Percentiles rank a stretch among this genome's conserved stretches.
phyloP scores from a whole-genome alignment of 2,888 invertebrate genomes.

The Drepanosiphum platanoidis region DNA sequence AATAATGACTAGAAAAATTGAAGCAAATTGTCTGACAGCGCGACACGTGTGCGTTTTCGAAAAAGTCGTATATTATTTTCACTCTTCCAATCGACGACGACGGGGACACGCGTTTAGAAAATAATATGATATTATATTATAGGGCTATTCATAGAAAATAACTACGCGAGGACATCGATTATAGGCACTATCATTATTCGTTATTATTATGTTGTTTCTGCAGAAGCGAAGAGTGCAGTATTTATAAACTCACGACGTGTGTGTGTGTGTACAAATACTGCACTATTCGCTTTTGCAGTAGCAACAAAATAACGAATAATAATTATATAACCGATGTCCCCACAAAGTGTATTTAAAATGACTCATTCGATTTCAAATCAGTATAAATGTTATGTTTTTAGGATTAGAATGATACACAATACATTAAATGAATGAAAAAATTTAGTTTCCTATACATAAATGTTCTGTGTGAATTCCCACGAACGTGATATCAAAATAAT shows the following conservation, averaged over 20 bases:
- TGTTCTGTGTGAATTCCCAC: too few relatives aligned
- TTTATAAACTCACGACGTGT: too few relatives aligned
- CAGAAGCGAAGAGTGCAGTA: not conserved
- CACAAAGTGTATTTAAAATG: too few relatives aligned
- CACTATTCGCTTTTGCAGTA: too few relatives aligned
- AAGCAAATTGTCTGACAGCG: constrained; percentile 32
- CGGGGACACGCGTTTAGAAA: not conserved
- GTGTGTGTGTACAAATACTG: not conserved
- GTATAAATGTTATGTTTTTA: too few relatives aligned
- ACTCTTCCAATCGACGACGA: not conserved
- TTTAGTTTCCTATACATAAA: too few relatives aligned
- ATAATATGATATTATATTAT: not conserved
- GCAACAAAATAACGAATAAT: too few relatives aligned
- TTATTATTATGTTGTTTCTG: not conserved
- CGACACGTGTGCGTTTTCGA: constrained; percentile 27
- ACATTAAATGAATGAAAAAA: too few relatives aligned
- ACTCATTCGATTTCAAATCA: too few relatives aligned
- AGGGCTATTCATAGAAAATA: not conserved
- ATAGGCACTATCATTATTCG: not conserved
- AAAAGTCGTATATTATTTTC: not conserved
- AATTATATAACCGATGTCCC: too few relatives aligned
- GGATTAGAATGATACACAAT: too few relatives aligned
- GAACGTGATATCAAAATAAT: too few relatives aligned
- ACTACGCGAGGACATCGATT: not conserved
- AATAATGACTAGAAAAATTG: constrained; percentile 43